Evolutionary conservation across 2,797 vertebrate species (phyloP), one percentile per base, ranked within the genome.

Genomic region (Sciaenops ocellatus): DNA sequence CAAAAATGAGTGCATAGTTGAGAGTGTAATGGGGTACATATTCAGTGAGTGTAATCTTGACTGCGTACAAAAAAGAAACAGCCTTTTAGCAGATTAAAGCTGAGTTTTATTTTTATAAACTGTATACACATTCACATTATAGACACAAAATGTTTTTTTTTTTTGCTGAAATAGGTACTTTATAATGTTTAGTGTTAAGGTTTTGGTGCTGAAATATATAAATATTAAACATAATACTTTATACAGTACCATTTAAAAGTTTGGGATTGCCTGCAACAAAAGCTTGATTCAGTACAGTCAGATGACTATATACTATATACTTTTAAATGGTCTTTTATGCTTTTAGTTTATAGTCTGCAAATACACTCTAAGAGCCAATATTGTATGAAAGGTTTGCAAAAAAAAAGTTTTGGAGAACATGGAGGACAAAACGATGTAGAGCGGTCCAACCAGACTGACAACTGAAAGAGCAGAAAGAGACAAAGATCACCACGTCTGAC

Each of bases 1-100:
- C 91, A 94, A 91, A 77, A 85, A 57, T 51, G 70, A 79, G 85
- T 15, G 87, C 78, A 75, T 51, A 76, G 85, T 81, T 78, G 78
- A 91, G 87, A 87, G 84, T 78, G 59, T 84, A 92, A 89, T 88
- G 84, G 84, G 80, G 62, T 72, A 77, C 26, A 64, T 57, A 50
- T 74, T 88, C 80, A 38, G 34, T 76, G 50, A 73, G 64, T 62
- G 67, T 69, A 80, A 73, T 78, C 78, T 78, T 59, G 38, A 54
- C 50, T 73, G 26, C 73, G 54, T 73, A 80, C 56, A 73, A 80
- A 78, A 82, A 62, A 75, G 55, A 73, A 69, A 69, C n/a, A 16
- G 72, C 48, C 63, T 69, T 63, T 77, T 62, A 70, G 54, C 24
- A 73, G 61, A 86, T 69, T 56, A 48, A 75, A 75, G n/a, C 42